Percentiles rank a stretch among this genome's conserved stretches.
phyloP scores from a whole-genome alignment of 2,797 vertebrate genomes.

The Aulostomus chinensis region DNA sequence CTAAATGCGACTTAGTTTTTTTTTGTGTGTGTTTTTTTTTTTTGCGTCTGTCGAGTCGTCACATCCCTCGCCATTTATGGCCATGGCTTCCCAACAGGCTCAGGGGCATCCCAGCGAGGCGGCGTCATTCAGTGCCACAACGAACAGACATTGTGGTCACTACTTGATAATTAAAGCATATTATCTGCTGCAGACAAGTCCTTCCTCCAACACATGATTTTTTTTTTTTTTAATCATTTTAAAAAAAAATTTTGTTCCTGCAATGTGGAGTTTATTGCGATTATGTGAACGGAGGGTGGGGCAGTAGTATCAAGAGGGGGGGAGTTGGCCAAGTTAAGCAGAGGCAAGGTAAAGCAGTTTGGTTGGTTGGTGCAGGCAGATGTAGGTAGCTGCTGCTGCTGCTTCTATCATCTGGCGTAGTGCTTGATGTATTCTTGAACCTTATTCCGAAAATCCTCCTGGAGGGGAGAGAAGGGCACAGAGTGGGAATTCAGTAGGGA shows the following conservation, averaged over 20 bases:
- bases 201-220: constrained; percentile 8
- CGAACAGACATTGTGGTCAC: constrained; percentile 20
- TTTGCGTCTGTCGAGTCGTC: not conserved
- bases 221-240: not conserved
- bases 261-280: constrained; percentile 54
- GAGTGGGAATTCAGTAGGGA: not conserved
- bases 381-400: constrained; percentile 1
- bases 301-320: constrained; percentile 11
- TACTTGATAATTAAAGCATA: constrained; percentile 50
- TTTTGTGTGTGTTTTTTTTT: not conserved
- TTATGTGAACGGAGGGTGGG: constrained; percentile 22
- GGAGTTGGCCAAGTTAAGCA: constrained; percentile 52
- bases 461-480: constrained; percentile 19
- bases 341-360: constrained; percentile 69
- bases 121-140: constrained; percentile 9
- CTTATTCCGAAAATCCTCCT: constrained; percentile 97
- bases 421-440: constrained; percentile 98
- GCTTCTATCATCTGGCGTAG: constrained; percentile 95
- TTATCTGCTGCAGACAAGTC: constrained; percentile 40
- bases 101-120: constrained; percentile 7
- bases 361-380: constrained; percentile 58
- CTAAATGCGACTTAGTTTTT: constrained; percentile 8
- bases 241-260: constrained; percentile 15
- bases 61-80: not conserved
- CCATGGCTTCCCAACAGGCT: constrained; percentile 24